These are phyloP conservation scores for Spisula solida DNA, from an alignment of 2,888 invertebrate genomes.

Conservation along the genomic window DNA sequence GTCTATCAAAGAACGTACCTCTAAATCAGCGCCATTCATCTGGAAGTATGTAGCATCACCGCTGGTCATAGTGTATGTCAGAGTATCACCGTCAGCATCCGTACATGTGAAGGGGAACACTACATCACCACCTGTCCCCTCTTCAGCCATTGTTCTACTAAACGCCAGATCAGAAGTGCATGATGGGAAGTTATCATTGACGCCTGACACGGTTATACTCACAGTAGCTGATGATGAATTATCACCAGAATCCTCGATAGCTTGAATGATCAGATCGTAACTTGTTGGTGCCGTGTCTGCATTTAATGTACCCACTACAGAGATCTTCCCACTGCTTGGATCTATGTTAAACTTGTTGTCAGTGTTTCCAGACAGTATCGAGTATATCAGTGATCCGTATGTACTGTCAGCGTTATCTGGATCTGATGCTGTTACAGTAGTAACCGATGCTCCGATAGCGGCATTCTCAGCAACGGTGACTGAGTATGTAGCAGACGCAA, in stretches of 20 bases:
- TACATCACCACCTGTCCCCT: conserved; percentile 51
- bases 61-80: conserved; percentile 69
- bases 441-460: conserved; percentile 65
- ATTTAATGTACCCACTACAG: conserved; percentile 76
- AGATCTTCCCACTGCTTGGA: conserved; percentile 69
- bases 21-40: conserved; percentile 60
- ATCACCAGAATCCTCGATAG: conserved; percentile 69
- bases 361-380: conserved; percentile 73
- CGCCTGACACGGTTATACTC: conserved; percentile 66
- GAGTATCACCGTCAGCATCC: conserved; percentile 72
- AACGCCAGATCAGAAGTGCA: conserved; percentile 70
- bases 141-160: conserved; percentile 69
- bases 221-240: conserved; percentile 69
- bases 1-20: conserved; percentile 36
- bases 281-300: conserved; percentile 73
- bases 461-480: conserved; percentile 63
- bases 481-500: conserved; percentile 59
- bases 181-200: conserved; percentile 74
- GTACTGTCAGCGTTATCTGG: conserved; percentile 70
- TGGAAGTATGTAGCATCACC: conserved; percentile 73
- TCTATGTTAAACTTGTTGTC: conserved; percentile 76
- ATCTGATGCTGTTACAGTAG: conserved; percentile 74
- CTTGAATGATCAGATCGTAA: conserved; percentile 74
- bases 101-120: conserved; percentile 71
- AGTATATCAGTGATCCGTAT: conserved; percentile 75